Evolutionary conservation across 2,888 invertebrate genomes (phyloP), one percentile per base, ranked within the genome.

Genomic region (Scotopteryx bipunctaria): DNA sequence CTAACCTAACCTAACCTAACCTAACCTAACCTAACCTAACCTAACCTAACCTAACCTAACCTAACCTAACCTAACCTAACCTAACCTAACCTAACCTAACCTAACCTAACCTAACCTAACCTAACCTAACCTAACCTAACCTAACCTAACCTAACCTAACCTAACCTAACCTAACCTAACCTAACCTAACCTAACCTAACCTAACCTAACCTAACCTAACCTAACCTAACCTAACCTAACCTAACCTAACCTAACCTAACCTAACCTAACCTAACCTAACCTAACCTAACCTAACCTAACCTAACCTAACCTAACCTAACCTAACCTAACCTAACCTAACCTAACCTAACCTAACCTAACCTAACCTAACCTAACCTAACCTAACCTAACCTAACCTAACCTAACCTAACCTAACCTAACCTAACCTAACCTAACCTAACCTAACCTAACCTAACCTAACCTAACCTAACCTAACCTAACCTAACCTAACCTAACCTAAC

Each of bases 31-130:
- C 43, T 43, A 43, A 51, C 55, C 50, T 55, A 55, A 49, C 49
- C 55, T 55, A 55, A 55, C 55, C 50, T 50, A 55, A 55, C 56
- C 56, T 55, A 55, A 55, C 55, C 55, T 50, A 55, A 50, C 55
- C 55, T 50, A 50, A 55, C 49, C 55, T 50, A 46, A 49, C 43
- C 48, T 54, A 54, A 54, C 54, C 54, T 54, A 54, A 54, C 54
- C 54, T 48, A 48, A 54, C 48, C 54, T 48, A 48, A 54, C 48
- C 54, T 48, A 48, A 54, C 42, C 46, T 40, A 44, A 45, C 45
- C 45, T 40, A 45, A 51, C 52, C 45, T 46, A 52, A 52, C 52
- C 52, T 52, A 52, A 52, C 52, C 52, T 52, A 52, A 52, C 52
- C 52, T 52, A 52, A 49, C 49, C n/a, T 44, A 44, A 35, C 44